Evolutionary conservation across 1,140 invertebrate species (phyloP).

Genomic region (Nomia melanderi): DNA sequence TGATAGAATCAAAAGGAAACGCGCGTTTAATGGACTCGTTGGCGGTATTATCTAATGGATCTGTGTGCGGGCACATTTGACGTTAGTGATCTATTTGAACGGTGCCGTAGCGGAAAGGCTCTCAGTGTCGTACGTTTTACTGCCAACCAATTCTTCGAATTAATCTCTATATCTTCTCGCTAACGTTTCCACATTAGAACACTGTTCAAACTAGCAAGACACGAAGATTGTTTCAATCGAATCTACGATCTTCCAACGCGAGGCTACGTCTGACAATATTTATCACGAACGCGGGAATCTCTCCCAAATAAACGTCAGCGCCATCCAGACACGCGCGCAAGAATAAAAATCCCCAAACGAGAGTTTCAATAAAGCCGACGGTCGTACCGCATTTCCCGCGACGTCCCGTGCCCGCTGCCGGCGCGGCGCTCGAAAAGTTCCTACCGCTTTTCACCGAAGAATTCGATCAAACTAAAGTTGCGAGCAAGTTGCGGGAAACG

Average conservation of each 20-base stretch:
- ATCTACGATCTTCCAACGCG: no score
- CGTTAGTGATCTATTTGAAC: slow-evolving; percentile 34
- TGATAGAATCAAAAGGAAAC: neutral
- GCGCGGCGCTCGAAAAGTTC: slow-evolving; percentile 8
- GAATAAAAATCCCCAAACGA: neutral
- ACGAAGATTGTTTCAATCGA: no score
- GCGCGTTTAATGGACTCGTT: slow-evolving; percentile 22
- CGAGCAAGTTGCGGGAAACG: slow-evolving; percentile 22
- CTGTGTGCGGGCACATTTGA: neutral
- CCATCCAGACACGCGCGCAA: neutral
- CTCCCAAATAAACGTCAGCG: neutral
- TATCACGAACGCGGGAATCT: no score
- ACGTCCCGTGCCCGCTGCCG: neutral
- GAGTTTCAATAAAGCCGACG: slow-evolving; percentile 15
- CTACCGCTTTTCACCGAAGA: slow-evolving; percentile 22
- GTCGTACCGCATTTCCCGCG: slow-evolving; percentile 6
- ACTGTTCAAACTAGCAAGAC: no score
- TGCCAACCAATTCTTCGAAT: no score
- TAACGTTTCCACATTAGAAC: no score
- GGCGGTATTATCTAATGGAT: neutral
- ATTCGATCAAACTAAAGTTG: slow-evolving; percentile 36
- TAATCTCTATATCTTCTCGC: no score
- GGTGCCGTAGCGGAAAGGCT: no score
- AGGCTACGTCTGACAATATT: no score
- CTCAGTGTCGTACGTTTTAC: no score